Evolutionary conservation across 2,888 invertebrate species (phyloP).

Genomic region (Nomada hirtipes): DNA sequence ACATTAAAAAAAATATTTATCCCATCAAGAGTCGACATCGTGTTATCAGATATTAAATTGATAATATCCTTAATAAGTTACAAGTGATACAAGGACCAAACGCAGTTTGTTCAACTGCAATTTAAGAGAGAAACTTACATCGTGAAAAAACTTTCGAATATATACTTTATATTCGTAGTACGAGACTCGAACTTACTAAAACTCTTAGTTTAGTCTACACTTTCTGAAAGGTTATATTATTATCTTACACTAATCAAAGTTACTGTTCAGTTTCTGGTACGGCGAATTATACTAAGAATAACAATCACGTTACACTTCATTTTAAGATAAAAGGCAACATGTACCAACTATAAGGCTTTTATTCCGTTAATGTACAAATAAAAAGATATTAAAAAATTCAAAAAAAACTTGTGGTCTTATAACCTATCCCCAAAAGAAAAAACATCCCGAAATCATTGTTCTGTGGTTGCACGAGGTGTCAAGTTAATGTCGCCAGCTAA

Average conservation of each 20-base stretch:
- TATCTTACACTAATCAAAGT: constrained; percentile 31
- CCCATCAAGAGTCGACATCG: neutral
- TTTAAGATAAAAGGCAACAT: constrained; percentile 35
- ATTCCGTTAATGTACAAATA: constrained; percentile 59
- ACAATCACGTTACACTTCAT: constrained; percentile 28
- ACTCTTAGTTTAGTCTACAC: constrained; percentile 20
- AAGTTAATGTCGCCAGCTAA: constrained; percentile 14
- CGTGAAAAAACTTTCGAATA: neutral
- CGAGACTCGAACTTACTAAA: constrained; percentile 1
- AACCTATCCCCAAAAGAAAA: neutral
- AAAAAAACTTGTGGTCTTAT: neutral
- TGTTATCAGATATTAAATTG: constrained; percentile 3
- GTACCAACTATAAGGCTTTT: constrained; percentile 45
- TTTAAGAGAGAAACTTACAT: constrained; percentile 15
- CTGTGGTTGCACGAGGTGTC: neutral
- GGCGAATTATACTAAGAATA: constrained; percentile 29
- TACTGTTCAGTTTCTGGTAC: constrained; percentile 34
- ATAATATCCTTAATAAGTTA: constrained; percentile 25
- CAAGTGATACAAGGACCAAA: constrained; percentile 61
- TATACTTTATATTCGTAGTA: constrained; percentile 28
- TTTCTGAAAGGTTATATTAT: constrained; percentile 25
- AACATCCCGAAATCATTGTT: neutral
- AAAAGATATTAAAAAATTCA: constrained; percentile 36
- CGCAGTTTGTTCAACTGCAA: constrained; percentile 8
- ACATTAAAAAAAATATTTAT: neutral